Conservation (phyloP, 1,140 invertebrate genomes). For the Tetramorium parvispinum region DNA sequence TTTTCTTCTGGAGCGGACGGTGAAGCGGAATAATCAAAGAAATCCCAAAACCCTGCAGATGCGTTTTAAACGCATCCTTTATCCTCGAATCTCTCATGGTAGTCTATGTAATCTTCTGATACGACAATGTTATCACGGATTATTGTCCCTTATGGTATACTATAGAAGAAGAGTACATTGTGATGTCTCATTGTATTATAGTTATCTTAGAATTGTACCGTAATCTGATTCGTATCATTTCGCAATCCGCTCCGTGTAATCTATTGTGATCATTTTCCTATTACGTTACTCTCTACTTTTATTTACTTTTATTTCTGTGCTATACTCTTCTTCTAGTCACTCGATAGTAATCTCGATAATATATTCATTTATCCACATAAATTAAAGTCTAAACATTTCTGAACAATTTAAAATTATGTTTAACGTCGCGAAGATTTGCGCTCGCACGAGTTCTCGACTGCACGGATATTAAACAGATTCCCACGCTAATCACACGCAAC, state of each 20-base stretch:
- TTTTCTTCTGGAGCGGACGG: slow-evolving; percentile 67
- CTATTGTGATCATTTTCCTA: background rate
- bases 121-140: slow-evolving; percentile 39
- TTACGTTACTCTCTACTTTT: background rate
- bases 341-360: background rate
- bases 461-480: background rate
- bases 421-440: background rate
- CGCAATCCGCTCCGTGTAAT: background rate
- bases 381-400: background rate
- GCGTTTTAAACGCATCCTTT: slow-evolving; percentile 41
- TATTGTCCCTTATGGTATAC: slow-evolving; percentile 9
- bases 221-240: background rate
- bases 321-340: background rate
- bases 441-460: no score
- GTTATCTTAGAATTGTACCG: background rate
- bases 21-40: slow-evolving; percentile 67
- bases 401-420: background rate
- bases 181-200: slow-evolving; percentile 22
- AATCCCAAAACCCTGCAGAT: slow-evolving; percentile 65
- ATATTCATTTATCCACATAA: background rate
- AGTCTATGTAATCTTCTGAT: slow-evolving; percentile 53
- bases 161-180: background rate
- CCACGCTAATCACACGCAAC: background rate
- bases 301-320: background rate
- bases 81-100: slow-evolving; percentile 27